Evolutionary conservation across 2,113 vertebrate species (phyloP), one percentile per base, ranked within the genome.

Genomic region (Leptodactylus fuscus): DNA sequence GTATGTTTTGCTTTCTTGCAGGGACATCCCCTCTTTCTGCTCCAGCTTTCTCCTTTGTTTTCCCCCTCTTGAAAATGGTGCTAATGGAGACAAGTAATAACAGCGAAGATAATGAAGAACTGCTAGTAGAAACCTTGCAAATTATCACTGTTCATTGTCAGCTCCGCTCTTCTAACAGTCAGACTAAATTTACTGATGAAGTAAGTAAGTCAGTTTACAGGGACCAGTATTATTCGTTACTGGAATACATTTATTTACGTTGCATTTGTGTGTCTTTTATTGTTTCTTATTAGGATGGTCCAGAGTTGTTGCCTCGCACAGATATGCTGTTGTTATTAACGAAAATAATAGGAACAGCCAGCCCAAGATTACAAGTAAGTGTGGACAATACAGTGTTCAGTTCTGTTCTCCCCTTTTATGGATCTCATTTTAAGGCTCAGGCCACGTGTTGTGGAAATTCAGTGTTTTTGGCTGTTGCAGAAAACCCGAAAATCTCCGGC

Each of bases 221-320:
- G n/a, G n/a, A n/a, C n/a, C n/a, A n/a, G n/a, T n/a, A n/a, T n/a
- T n/a, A n/a, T n/a, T n/a, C n/a, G n/a, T n/a, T n/a, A n/a, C n/a
- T n/a, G n/a, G n/a, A n/a, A n/a, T n/a, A n/a, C n/a, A n/a, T n/a
- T n/a, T n/a, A n/a, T n/a, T 18, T 10, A 44, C n/a, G 34, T 7
- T 74, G 24, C n/a, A 3, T 34, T 51, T 49, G 18, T 24, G 32
- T 58, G 48, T 36, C 2, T 8, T 51, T 69, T 51, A 62, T 13
- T 55, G 69, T 34, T 0, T 70, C 12, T 87, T 6, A 85, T 85
- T 88, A 99, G 98, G 95, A 95, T 0, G 98, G 98, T 16, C 97
- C 98, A 0, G 97, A 99, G 87, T 87, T 99, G 87, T 94, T 99
- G 71, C 98, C 98, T 48, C 96, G 98, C 1, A 95, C 95, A 84